Conservation (phyloP, 2,888 invertebrate genomes). For the Sarcophaga rosellei region DNA sequence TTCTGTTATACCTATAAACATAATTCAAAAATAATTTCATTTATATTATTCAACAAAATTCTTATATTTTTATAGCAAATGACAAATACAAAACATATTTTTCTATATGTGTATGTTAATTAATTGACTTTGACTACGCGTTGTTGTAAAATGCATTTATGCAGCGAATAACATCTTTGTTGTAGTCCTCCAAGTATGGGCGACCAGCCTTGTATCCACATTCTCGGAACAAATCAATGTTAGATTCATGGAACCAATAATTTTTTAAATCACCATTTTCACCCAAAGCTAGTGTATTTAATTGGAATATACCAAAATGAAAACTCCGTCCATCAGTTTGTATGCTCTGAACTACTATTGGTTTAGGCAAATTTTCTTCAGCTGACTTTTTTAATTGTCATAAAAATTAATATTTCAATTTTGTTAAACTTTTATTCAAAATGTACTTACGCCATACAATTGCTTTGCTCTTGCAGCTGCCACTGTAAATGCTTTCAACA, state of each 20-base stretch:
- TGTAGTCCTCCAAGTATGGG: conserved; percentile 88
- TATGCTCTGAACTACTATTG: conserved; percentile 91
- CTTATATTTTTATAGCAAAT: too few relatives aligned
- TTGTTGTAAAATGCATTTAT: conserved; percentile 91
- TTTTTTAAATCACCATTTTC: neutral
- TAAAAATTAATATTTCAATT: conserved; percentile 69
- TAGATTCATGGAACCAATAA: neutral
- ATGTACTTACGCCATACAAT: conserved; percentile 83
- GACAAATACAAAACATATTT: too few relatives aligned
- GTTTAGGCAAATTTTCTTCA: conserved; percentile 84
- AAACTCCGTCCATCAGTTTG: conserved; percentile 90
- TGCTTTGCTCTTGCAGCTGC: conserved; percentile 90
- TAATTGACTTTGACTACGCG: conserved; percentile 67
- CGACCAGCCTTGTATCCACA: conserved; percentile 80
- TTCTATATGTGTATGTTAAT: neutral
- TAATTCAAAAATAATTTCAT: too few relatives aligned
- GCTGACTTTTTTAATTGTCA: conserved; percentile 28
- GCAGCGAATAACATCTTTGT: conserved; percentile 89
- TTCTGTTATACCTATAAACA: too few relatives aligned
- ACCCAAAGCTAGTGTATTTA: conserved; percentile 89
- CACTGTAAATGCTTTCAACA: conserved; percentile 88
- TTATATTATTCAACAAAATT: too few relatives aligned
- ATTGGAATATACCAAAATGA: conserved; percentile 91
- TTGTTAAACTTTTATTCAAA: conserved; percentile 80
- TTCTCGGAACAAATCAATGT: conserved; percentile 85